Conservation (phyloP, 2,797 vertebrate genomes). For the Pteropus rufus region DNA sequence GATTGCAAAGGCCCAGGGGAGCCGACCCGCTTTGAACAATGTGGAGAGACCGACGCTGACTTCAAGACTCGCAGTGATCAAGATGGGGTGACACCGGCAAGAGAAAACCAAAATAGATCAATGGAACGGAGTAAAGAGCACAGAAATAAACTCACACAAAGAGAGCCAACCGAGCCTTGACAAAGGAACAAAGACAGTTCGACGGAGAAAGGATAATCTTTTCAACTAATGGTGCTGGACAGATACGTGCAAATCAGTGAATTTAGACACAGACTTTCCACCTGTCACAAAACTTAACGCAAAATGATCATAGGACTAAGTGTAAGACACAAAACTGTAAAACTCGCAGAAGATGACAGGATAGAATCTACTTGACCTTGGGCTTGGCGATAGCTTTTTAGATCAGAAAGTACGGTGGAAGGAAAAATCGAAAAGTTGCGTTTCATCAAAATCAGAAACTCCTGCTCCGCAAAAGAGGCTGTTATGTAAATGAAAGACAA, state of each 20-base stretch:
- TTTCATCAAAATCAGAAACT: background rate
- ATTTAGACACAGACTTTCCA: background rate
- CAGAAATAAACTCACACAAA: background rate
- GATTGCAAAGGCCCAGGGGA: background rate
- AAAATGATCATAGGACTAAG: background rate
- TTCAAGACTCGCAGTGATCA: background rate
- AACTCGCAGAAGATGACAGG: background rate
- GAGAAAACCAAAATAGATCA: background rate
- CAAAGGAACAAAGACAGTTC: background rate
- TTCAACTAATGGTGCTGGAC: background rate
- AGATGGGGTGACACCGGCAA: background rate
- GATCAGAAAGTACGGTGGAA: background rate
- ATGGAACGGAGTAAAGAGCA: background rate
- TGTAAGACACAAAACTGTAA: background rate
- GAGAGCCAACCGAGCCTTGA: background rate
- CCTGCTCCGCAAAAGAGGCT: background rate
- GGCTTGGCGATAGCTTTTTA: background rate
- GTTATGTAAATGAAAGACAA: background rate
- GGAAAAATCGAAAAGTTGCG: background rate
- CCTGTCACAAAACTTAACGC: background rate
- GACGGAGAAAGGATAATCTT: background rate
- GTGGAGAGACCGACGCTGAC: background rate
- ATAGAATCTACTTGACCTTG: background rate
- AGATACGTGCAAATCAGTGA: background rate
- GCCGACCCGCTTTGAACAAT: background rate